A percentile compares a stretch with the other conserved stretches of the same genome.
phyloP scores from a whole-genome alignment of 2,888 invertebrate species.

The Cecidostiba fungosa region DNA sequence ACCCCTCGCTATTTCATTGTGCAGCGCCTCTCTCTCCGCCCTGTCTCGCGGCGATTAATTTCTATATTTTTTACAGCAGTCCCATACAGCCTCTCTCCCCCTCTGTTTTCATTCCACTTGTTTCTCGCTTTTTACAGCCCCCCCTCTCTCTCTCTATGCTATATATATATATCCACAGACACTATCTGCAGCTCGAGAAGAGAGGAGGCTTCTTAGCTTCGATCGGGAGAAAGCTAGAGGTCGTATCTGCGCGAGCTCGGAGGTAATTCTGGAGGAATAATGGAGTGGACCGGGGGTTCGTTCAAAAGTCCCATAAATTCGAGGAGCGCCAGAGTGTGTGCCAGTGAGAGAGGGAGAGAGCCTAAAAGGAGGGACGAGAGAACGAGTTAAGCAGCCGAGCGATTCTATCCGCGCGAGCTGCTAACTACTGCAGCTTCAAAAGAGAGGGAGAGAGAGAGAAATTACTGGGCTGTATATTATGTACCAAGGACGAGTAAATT shows the following conservation, averaged over 20 bases:
- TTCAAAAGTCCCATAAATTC: constrained; percentile 76
- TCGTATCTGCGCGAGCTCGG: constrained; percentile 64
- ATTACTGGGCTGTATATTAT: not conserved
- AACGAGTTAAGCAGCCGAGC: constrained; percentile 75
- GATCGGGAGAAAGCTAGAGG: constrained; percentile 13
- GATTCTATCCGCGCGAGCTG: constrained; percentile 70
- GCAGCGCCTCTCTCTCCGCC: not conserved
- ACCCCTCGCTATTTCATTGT: not conserved
- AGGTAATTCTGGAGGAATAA: constrained; percentile 73
- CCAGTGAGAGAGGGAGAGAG: not conserved
- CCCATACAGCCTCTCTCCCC: not conserved
- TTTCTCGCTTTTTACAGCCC: not conserved
- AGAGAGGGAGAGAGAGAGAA: not conserved
- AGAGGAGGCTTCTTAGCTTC: constrained; percentile 35
- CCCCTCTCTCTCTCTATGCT: not conserved
- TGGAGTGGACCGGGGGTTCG: constrained; percentile 72
- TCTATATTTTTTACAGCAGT: not conserved
- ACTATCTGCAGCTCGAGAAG: not conserved
- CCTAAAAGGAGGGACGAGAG: constrained; percentile 62
- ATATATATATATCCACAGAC: no score
- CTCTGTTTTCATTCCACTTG: constrained; percentile 12
- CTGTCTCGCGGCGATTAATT: constrained; percentile 26
- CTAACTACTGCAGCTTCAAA: constrained; percentile 4
- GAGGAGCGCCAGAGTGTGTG: constrained; percentile 66
- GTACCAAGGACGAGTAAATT: not conserved